Conservation (phyloP, 1,140 invertebrate species). For the Drosophila arizonae region DNA sequence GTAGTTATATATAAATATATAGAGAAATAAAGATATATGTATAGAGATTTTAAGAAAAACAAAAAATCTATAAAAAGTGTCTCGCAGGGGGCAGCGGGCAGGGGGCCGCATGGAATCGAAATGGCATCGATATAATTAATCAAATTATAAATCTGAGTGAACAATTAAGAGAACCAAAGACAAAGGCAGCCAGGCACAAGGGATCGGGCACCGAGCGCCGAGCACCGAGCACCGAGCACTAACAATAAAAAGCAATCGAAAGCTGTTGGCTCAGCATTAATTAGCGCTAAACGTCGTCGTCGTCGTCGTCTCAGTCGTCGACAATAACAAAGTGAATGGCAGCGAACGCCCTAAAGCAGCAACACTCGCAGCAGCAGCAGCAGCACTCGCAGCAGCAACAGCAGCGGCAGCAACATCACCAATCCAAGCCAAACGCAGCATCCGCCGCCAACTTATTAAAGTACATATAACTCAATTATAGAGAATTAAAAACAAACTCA, state of each 20-base stretch:
- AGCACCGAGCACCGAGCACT: conserved; percentile 12
- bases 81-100: conserved; percentile 8
- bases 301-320: conserved; percentile 14
- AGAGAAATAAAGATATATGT: background rate
- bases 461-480: conserved; percentile 79
- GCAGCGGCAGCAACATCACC: conserved; percentile 27
- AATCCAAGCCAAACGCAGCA: conserved; percentile 49
- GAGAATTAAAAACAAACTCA: conserved; percentile 80
- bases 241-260: conserved; percentile 70
- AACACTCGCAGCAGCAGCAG: conserved; percentile 15
- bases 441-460: conserved; percentile 75
- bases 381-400: conserved; percentile 6
- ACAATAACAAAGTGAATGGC: conserved; percentile 25
- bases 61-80: conserved; percentile 17
- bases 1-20: too few relatives aligned
- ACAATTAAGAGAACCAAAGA: conserved; percentile 68
- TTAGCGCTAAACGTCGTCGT: conserved; percentile 66
- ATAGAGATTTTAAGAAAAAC: conserved; percentile 35
- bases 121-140: conserved; percentile 67
- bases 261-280: conserved; percentile 75
- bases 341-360: conserved; percentile 36
- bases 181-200: conserved; percentile 60
- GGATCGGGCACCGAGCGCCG: conserved; percentile 21
- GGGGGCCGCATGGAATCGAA: conserved; percentile 23
- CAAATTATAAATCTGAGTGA: conserved; percentile 73